Evolutionary conservation across 2,888 invertebrate species (phyloP).

Genomic region (Caenorhabditis sulstoni): DNA sequence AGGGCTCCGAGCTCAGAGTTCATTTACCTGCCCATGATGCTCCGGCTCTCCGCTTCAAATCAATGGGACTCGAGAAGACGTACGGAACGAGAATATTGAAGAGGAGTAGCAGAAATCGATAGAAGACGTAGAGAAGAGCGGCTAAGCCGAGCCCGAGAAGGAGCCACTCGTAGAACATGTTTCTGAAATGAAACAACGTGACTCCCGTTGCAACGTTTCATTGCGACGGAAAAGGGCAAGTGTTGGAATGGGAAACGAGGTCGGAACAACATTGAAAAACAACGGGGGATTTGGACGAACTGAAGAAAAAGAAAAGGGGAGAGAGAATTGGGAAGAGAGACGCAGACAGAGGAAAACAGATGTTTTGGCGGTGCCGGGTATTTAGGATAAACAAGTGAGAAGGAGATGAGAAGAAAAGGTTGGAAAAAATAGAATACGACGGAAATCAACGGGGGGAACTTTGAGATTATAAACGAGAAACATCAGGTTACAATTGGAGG

Average conservation of each 20-base stretch:
- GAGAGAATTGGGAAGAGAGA: neutral
- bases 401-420: slow-evolving; percentile 3
- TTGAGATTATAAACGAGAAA: slow-evolving; percentile 2
- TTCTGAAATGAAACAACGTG: neutral
- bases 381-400: neutral
- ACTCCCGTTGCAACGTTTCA: neutral
- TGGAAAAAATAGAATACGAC: slow-evolving; percentile 1
- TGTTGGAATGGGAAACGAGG: too few relatives aligned
- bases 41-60: slow-evolving; percentile 75
- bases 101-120: slow-evolving; percentile 49
- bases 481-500: slow-evolving; percentile 3
- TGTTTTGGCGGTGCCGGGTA: too few relatives aligned
- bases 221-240: neutral
- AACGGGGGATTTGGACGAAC: neutral
- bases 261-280: neutral
- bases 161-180: slow-evolving; percentile 69
- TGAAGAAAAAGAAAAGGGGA: slow-evolving; percentile 3
- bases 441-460: slow-evolving; percentile 1
- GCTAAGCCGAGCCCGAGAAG: slow-evolving; percentile 63
- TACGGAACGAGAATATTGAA: slow-evolving; percentile 71
- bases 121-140: slow-evolving; percentile 26
- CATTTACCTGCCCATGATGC: slow-evolving; percentile 76
- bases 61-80: slow-evolving; percentile 65
- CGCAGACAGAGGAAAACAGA: neutral
- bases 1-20: too few relatives aligned